Evolutionary conservation across 2,113 vertebrate genomes (phyloP).

Genomic region (Thinocorus orbignyianus): DNA sequence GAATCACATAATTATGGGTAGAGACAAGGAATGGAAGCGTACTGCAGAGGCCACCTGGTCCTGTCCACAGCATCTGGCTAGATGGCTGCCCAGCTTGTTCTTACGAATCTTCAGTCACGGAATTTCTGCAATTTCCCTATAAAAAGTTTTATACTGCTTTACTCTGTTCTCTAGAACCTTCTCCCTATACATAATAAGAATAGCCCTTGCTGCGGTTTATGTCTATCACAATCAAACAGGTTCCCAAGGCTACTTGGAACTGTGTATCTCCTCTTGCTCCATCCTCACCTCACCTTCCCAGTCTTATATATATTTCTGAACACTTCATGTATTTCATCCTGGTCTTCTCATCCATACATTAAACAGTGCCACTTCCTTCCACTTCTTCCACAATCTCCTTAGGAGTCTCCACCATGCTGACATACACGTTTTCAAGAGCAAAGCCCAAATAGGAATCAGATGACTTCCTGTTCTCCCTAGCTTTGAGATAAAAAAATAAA

Average conservation of each 20-base stretch:
- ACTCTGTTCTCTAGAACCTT: not conserved
- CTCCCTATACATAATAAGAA: not conserved
- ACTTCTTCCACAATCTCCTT: not conserved
- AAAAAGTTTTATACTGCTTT: not conserved
- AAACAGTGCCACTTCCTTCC: not conserved
- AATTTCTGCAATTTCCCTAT: not conserved
- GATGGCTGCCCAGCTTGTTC: not conserved
- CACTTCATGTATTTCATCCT: not conserved
- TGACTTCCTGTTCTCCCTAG: not conserved
- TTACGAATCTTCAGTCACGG: not conserved
- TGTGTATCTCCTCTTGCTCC: no score
- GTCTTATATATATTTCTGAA: not conserved
- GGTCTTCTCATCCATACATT: not conserved
- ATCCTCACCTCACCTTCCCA: accelerated
- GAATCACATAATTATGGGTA: not conserved
- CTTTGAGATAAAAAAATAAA: not conserved
- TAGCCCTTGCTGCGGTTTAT: not conserved
- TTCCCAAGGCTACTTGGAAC: not conserved
- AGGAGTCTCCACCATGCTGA: not conserved
- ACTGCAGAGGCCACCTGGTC: not conserved
- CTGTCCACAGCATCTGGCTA: not conserved
- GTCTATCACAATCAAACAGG: not conserved
- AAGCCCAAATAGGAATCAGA: not conserved
- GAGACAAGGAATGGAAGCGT: accelerated
- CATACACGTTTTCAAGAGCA: not conserved